Base-by-base conservation (phyloP, 30 jellyfish, hydroid and myxozoan species). In the Aurelia aurita region DNA sequence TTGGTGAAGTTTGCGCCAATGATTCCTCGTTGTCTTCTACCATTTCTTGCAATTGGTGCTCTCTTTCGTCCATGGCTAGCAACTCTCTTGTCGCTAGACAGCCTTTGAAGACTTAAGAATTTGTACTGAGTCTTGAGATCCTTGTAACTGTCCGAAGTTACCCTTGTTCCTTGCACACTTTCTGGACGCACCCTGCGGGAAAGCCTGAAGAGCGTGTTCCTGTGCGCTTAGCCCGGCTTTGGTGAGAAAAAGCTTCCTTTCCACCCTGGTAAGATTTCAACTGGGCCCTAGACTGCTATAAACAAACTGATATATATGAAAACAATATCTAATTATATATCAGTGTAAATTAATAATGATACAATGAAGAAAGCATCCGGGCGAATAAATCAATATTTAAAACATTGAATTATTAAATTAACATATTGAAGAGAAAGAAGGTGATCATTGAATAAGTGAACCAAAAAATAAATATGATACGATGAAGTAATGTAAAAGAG, bases 351-450 rank as follows among this genome's bases (percentile, higher is more conserved):
- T 63, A 74, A 44, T 74, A 74, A 74, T 65, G 74, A 39, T 74
- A 74, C 86, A 74, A 74, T 74, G 55, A 74, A 72, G 76, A 74
- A 45, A 23, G 63, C 86, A 55, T 28, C 45, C 86, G 61, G 21
- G 86, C 86, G 86, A 10, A 57, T 74, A 74, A 74, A 74, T 74
- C 86, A 74, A 74, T 74, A n/a, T 74, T 74, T 74, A 39, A 63
- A 43, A 35, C 64, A 74, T 14, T 54, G 64, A 61, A 14, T 58
- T 59, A 74, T 55, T n/a, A 58, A 73, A 74, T 74, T 74, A 54
- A 57, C 26, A 46, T 39, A 39, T 39, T 39, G 51, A 39, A 39
- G 51, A 39, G 51, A 39, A 35, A 39, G 51, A 39, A 39, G 51
- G 51, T 39, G 51, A 39, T 39, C 51, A 39, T 39, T 39, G 51